phyloP scores from a whole-genome alignment of 2,888 invertebrate genomes.

The Dasypogon diadema region DNA sequence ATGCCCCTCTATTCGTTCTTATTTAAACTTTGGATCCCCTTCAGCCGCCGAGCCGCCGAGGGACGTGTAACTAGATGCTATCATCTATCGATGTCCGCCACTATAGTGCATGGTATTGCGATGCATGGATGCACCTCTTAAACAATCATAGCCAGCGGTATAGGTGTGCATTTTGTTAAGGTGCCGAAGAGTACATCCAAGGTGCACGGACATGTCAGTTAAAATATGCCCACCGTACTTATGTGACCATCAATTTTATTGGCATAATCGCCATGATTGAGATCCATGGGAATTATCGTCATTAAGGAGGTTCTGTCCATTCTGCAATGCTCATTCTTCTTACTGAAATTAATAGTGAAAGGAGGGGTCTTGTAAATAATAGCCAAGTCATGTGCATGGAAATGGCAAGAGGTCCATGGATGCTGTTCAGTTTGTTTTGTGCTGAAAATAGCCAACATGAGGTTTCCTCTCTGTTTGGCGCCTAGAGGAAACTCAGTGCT shows the following conservation, averaged over 20 bases:
- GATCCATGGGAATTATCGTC: slow-evolving; percentile 13
- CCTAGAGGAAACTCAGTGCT: too few relatives aligned
- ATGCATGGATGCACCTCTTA: not conserved
- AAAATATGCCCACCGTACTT: not conserved
- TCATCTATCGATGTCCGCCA: not conserved
- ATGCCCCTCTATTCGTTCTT: slow-evolving; percentile 10
- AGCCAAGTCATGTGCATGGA: too few relatives aligned
- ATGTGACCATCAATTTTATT: slow-evolving; percentile 6
- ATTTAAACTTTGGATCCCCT: slow-evolving; percentile 2
- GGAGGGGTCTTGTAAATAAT: too few relatives aligned
- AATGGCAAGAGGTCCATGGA: too few relatives aligned
- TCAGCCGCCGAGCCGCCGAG: not conserved
- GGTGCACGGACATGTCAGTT: not conserved
- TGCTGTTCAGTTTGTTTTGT: too few relatives aligned
- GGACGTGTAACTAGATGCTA: not conserved
- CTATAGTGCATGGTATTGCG: not conserved
- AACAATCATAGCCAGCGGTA: not conserved
- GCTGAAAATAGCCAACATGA: too few relatives aligned
- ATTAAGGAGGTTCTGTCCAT: not conserved
- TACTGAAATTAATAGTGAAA: too few relatives aligned
- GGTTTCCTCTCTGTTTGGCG: too few relatives aligned
- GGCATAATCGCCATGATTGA: slow-evolving; percentile 25
- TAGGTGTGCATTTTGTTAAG: not conserved
- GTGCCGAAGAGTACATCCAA: not conserved
- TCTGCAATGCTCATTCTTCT: too few relatives aligned